Base-by-base conservation (phyloP, 2,888 invertebrate genomes). In the Macroteleia sp. region DNA sequence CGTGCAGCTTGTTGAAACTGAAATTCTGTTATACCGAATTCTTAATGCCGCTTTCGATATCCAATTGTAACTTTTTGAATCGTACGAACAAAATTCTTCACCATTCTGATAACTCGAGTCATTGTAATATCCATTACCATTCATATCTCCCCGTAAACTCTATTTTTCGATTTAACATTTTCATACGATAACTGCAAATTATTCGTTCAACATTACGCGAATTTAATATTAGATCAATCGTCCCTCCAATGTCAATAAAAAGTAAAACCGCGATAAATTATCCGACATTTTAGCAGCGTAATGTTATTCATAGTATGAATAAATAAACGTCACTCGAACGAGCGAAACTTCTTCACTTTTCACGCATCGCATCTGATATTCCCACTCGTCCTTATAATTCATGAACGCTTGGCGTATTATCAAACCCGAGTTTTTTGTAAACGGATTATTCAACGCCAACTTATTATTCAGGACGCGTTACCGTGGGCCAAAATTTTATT, bases 241-340 rank as follows among this genome's bases (percentile, higher is more conserved):
- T 66, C 42, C 10, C 22, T 20, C 9, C 16, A 46, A 34, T 36
- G 62, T 22, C 36, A 42, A 39, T 50, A 66, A 74, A 54, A 52
- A 54, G 50, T 50, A 64, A 66, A 54, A 52, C 36, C 44, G 44
- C 28, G 20, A 74, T 66, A 74, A 59, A 66, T 57, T 66, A 74
- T 66, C 39, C 41, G 48, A 10, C 42, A 44, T 39, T 64, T 73
- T 64, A 42, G 34, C 50, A 9, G 34, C 56, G 42, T 74, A 66
- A 74, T 66, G 42, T 74, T 74, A 74, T 74, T 74, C 74, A 74
- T 74, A 54, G 66, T 67, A 67, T 57, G 73, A 73, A 73, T 73
- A 73, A 66, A 66, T 73, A 73, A 73, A 50, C 57, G 57, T 61
- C 66, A 46, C 32, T 41, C 46, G 46, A 57, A 39, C 52, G 64